Evolutionary conservation across 2,113 vertebrate genomes (phyloP).

Genomic region (Elaphurus davidianus): DNA sequence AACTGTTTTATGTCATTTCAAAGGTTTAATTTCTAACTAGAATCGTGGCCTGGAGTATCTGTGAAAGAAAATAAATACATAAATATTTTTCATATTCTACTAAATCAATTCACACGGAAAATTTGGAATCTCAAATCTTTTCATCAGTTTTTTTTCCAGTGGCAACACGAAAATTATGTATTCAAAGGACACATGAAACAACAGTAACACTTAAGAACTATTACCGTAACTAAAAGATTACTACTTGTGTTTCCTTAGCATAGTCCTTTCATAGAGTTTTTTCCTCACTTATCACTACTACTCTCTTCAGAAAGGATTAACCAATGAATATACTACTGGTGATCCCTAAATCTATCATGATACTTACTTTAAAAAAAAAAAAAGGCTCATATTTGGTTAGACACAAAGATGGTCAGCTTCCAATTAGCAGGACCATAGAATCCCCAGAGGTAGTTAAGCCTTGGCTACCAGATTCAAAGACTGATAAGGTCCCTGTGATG

Average conservation of each 20-base stretch:
- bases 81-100: constrained; percentile 65
- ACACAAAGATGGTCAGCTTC: neutral
- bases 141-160: constrained; percentile 59
- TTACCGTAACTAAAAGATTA: neutral
- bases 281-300: neutral
- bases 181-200: constrained; percentile 42
- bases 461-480: neutral
- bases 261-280: neutral
- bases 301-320: constrained; percentile 1
- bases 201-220: neutral
- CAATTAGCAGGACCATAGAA: neutral
- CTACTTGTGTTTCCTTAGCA: neutral
- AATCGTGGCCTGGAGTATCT: constrained; percentile 53
- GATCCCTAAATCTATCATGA: neutral
- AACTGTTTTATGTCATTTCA: neutral
- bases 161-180: constrained; percentile 34
- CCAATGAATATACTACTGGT: neutral
- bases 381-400: neutral
- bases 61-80: constrained; percentile 72
- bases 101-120: constrained; percentile 59
- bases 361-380: neutral
- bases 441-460: neutral
- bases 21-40: constrained; percentile 16
- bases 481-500: neutral
- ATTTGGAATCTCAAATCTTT: constrained; percentile 47